phyloP scores from a whole-genome alignment of 23 tunicate species.

The Trididemnum clinides region DNA sequence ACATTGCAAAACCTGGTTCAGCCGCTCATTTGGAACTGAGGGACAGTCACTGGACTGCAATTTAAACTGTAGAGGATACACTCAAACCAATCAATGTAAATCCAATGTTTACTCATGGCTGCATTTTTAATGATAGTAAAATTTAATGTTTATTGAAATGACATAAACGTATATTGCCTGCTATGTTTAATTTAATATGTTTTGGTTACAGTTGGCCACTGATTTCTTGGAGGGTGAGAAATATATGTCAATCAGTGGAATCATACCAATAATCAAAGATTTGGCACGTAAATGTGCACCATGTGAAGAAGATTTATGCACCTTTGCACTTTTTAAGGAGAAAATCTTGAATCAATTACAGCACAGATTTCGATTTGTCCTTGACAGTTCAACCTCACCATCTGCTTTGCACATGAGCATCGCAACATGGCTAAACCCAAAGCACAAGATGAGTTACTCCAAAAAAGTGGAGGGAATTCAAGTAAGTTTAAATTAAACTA shows the following conservation, averaged over 20 bases:
- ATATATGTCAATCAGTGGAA: constrained; percentile 31
- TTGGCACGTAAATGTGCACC: constrained; percentile 37
- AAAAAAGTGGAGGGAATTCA: constrained; percentile 35
- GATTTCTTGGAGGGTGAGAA: constrained; percentile 1
- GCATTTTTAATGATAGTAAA: not conserved
- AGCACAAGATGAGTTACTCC: constrained; percentile 18
- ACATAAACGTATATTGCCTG: not conserved
- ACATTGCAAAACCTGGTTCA: constrained; percentile 39
- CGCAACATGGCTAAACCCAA: constrained; percentile 23
- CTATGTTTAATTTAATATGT: not conserved
- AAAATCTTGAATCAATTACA: not conserved
- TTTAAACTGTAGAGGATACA: constrained; percentile 20
- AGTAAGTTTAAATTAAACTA: no score
- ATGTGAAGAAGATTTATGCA: constrained; percentile 28
- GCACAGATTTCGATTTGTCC: not conserved
- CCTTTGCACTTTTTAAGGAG: constrained; percentile 16
- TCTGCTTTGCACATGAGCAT: constrained; percentile 19
- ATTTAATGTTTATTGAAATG: not conserved
- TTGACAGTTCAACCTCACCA: not conserved
- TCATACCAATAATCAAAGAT: constrained; percentile 43
- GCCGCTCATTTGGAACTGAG: constrained; percentile 35
- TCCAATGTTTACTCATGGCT: no score
- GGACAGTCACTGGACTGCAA: constrained; percentile 33
- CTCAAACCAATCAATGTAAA: constrained; percentile 29
- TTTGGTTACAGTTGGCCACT: not conserved